Conservation (phyloP, 2,888 invertebrate genomes). For the Liposcelis brunnea region DNA sequence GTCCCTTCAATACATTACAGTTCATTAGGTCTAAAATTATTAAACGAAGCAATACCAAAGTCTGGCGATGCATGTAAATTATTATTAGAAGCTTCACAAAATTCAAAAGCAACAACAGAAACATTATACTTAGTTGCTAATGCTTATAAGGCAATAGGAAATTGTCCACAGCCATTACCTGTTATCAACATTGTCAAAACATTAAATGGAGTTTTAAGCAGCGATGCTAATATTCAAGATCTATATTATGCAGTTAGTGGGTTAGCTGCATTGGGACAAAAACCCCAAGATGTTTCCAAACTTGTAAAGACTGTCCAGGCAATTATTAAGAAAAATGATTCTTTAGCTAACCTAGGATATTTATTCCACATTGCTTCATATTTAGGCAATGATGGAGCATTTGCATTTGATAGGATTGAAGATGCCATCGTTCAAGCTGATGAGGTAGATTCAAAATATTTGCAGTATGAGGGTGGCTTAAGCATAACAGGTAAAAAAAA, state of each 20-base stretch:
- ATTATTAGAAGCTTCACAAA: conserved; percentile 24
- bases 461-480: conserved; percentile 85
- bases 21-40: conserved; percentile 47
- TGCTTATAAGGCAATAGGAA: conserved; percentile 39
- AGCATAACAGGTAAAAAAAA: conserved; percentile 41
- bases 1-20: conserved; percentile 52
- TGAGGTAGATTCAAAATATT: conserved; percentile 72
- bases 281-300: conserved; percentile 43
- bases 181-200: conserved; percentile 28
- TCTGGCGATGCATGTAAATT: conserved; percentile 33
- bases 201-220: not conserved
- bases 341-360: conserved; percentile 57
- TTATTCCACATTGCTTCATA: conserved; percentile 67
- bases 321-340: conserved; percentile 70
- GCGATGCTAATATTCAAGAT: conserved; percentile 40
- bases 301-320: conserved; percentile 54
- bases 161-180: conserved; percentile 35
- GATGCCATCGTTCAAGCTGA: conserved; percentile 91
- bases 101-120: conserved; percentile 27
- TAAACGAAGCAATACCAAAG: conserved; percentile 40
- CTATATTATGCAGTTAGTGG: conserved; percentile 57
- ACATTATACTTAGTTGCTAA: conserved; percentile 45
- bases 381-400: conserved; percentile 44
- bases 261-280: conserved; percentile 47
- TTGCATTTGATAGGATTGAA: conserved; percentile 58